Evolutionary conservation across 2,797 vertebrate species (phyloP), one percentile per base, ranked within the genome.

Genomic region (Myripristis jacobus): DNA sequence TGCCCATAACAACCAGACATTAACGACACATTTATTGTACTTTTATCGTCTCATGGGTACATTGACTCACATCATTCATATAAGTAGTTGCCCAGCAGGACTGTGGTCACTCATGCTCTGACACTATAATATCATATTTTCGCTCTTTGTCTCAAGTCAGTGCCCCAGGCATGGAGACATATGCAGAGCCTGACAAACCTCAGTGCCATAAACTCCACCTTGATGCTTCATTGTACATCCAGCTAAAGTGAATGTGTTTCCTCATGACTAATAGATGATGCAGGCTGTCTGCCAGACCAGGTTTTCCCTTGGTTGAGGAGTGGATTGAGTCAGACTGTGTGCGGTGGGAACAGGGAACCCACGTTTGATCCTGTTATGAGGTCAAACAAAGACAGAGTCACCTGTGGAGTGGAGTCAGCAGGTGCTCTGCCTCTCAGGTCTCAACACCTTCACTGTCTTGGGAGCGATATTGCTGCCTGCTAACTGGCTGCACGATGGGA

Each of bases 261-360:
- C 87, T 88, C 90, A 90, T 94, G 88, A 91, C 88, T 94, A 93
- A 93, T 87, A 85, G 79, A 89, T 92, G 87, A 91, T 84, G 81
- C 70, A 79, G 86, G 71, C 71, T 71, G 80, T 79, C 80, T 88
- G 87, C 85, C 84, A 70, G 81, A 75, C 66, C 81, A 70, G 79
- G 70, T 81, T 85, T 76, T 62, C 47, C 60, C 77, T 34, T 22
- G 56, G 47, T 73, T 24, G n/a, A 82, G 85, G 77, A 18, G 13
- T 19, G 51, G 12, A 16, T 1, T 2, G 29, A 51, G 70, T 61
- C 85, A 89, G 85, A 87, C 90, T 65, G 68, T 71, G 48, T 75
- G 76, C n/a, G 66, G 57, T 79, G 77, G 81, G 80, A 91, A 90
- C 70, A 70, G 58, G 77, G 70, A 77, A 34, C 58, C 7, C 7